Evolutionary conservation across 2,888 invertebrate species (phyloP), one percentile per base, ranked within the genome.

Genomic region (Oscheius sp.): DNA sequence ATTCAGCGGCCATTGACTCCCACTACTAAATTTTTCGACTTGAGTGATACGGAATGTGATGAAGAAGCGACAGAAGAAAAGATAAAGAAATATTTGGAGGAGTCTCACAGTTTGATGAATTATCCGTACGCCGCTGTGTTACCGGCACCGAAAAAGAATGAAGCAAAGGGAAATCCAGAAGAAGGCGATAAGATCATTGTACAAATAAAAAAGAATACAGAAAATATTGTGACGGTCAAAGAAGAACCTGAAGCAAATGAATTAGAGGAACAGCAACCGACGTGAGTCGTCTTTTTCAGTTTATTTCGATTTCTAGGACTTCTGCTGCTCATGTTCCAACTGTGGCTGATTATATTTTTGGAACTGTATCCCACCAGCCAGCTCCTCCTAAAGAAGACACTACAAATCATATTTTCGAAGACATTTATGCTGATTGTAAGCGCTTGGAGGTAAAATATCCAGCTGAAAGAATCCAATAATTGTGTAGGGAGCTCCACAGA

Each of bases 1-100:
- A 29, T 52, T 41, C 56, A 35, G 12, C 69, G 69, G 16, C 69
- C 69, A 21, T 55, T 69, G 7, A 55, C 69, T 12, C 69, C 69
- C 1, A 69, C 56, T 13, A 69, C 69, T 1, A 43, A 43, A 56
- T 13, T 69, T 13, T 69, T 55, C 13, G 69, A 69, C 25, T n/a
- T 56, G 23, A 21, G 12, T 12, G 56, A 69, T 43, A 18, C 6
- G 6, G 27, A 29, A 2, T 9, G n/a, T 3, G 52, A 66, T 6
- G 2, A 12, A 0, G 66, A 49, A 6, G 52, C 49, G 23, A 29
- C 66, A 16, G 49, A 49, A 16, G 66, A 66, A n/a, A 52, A 49
- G 21, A 66, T 66, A 1, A 16, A 27, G 0, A 16, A 25, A 16
- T 66, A 66, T 21, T 25, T 66, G 12, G 21, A 52, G n/a, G 52